These are phyloP conservation scores for Heteromyza rotundicornis DNA, from an alignment of 2,888 invertebrate species.

Conservation along the genomic window DNA sequence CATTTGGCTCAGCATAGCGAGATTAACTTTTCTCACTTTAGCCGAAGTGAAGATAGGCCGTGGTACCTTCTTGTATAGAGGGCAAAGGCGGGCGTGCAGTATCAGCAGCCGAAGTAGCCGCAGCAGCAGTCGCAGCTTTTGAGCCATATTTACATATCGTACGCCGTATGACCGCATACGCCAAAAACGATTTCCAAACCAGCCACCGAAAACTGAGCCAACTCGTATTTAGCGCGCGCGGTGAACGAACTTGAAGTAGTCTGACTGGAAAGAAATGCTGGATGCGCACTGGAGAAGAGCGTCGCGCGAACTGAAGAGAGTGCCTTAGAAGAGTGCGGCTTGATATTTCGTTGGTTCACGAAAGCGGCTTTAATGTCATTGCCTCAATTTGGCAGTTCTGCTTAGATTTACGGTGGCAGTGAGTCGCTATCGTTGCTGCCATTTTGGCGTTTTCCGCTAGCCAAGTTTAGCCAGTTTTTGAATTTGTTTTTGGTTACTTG, in stretches of 20 bases:
- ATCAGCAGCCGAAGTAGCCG: too few relatives aligned
- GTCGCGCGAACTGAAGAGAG: too few relatives aligned
- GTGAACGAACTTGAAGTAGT: slow-evolving; percentile 62
- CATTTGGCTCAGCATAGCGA: neutral
- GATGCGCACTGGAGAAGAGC: too few relatives aligned
- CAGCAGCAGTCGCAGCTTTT: too few relatives aligned
- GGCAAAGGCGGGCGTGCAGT: too few relatives aligned
- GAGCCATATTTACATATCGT: too few relatives aligned
- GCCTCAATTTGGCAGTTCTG: slow-evolving; percentile 26
- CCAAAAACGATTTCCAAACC: neutral
- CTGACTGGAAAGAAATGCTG: slow-evolving; percentile 52
- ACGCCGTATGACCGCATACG: neutral
- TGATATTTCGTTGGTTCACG: too few relatives aligned
- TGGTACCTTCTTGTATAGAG: too few relatives aligned
- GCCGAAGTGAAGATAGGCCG: too few relatives aligned
- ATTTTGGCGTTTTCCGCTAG: neutral
- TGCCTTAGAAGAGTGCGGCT: too few relatives aligned
- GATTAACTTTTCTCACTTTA: too few relatives aligned
- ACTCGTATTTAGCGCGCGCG: slow-evolving; percentile 41
- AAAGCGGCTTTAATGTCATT: slow-evolving; percentile 50
- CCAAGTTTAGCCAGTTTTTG: neutral
- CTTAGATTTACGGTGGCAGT: neutral
- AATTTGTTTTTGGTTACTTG: neutral
- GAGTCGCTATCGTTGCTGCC: neutral
- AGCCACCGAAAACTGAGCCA: neutral